phyloP scores from a whole-genome alignment of 2,797 vertebrate genomes.

The Coregonus sp. region DNA sequence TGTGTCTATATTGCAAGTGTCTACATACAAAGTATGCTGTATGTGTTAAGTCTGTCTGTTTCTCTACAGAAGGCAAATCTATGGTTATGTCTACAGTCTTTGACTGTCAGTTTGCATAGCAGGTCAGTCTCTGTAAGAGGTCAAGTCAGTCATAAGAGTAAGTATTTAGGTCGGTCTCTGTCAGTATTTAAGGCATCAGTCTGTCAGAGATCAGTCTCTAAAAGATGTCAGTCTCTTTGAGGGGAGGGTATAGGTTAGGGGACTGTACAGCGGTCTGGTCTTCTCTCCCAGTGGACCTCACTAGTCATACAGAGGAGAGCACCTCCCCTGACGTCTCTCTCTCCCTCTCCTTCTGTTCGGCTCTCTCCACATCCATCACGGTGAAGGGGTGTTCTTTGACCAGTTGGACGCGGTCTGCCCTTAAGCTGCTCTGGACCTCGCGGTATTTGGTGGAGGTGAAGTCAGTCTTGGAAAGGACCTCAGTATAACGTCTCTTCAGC shows the following conservation, averaged over 20 bases:
- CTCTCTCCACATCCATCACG: conserved; percentile 13
- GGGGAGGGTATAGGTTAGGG: conserved; percentile 37
- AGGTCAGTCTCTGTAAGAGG: background rate
- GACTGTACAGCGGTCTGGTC: conserved; percentile 59
- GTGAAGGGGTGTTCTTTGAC: conserved; percentile 3
- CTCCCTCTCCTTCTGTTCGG: conserved; percentile 40
- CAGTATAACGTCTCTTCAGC: conserved; percentile 58
- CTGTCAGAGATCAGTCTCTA: background rate
- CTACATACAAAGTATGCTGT: background rate
- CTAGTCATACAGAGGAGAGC: conserved; percentile 90
- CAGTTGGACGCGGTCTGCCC: background rate
- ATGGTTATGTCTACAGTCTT: background rate
- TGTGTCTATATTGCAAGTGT: background rate
- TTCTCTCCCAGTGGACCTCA: conserved; percentile 70
- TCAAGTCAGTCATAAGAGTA: background rate
- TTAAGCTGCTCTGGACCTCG: conserved; percentile 57
- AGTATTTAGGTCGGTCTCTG: background rate
- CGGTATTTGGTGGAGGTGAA: conserved; percentile 75
- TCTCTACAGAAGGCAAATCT: background rate
- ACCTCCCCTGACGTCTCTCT: conserved; percentile 78
- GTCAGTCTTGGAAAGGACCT: conserved; percentile 72
- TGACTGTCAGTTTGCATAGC: background rate
- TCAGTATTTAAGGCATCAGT: background rate
- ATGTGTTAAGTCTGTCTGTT: background rate
- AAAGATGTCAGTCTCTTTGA: background rate